Percentiles rank a stretch among this genome's conserved stretches.
These are phyloP conservation scores for Gryllus bimaculatus DNA, from an alignment of 1,140 invertebrate genomes.

Conservation along the genomic window DNA sequence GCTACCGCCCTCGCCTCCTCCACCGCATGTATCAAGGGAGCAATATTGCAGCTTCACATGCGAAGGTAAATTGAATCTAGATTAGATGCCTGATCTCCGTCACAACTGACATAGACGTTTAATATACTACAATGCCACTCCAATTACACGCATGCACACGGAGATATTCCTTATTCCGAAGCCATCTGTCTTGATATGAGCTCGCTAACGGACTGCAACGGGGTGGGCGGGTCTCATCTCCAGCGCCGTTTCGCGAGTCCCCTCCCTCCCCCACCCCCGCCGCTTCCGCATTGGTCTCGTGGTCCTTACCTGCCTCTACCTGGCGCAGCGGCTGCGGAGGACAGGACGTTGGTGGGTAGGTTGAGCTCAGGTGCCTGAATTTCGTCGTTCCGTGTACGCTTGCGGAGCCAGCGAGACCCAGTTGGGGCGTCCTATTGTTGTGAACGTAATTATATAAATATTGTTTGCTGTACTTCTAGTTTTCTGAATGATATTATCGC, in stretches of 20 bases:
- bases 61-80: background rate
- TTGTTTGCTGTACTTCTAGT: no score
- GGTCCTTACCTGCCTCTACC: no score
- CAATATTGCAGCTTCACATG: slow-evolving; percentile 1
- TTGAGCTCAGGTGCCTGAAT: no score
- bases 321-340: no score
- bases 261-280: background rate
- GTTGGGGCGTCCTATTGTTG: no score
- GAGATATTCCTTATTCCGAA: background rate
- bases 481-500: no score
- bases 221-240: background rate
- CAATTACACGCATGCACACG: background rate
- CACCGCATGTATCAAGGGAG: background rate
- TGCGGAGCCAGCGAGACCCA: no score
- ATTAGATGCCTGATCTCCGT: background rate
- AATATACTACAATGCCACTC: background rate
- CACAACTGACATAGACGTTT: background rate
- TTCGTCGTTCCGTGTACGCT: no score
- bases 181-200: background rate
- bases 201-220: background rate
- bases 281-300: background rate
- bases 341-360: no score
- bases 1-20: background rate
- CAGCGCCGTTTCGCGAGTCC: background rate
- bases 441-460: no score